A percentile compares a stretch with the other conserved stretches of the same genome.
These are phyloP conservation scores for Leptodactylus fallax DNA, from an alignment of 2,797 vertebrate species.

Conservation along the genomic window DNA sequence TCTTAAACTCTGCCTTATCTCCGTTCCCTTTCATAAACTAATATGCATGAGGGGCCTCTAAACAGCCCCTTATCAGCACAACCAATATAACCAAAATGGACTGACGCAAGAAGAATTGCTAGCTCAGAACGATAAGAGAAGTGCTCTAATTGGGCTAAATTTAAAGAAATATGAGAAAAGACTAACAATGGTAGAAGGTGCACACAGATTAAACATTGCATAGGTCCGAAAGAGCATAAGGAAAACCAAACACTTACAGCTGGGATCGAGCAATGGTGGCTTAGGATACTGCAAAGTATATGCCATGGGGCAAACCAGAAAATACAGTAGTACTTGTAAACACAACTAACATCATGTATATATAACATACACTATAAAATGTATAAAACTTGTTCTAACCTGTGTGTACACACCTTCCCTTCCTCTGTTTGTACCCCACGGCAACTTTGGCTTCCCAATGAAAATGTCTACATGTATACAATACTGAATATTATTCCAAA, in stretches of 20 bases:
- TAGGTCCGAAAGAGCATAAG: not conserved
- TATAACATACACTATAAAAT: not conserved
- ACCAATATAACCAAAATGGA: constrained; percentile 13
- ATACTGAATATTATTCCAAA: not conserved
- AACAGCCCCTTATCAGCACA: constrained; percentile 21
- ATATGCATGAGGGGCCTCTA: constrained; percentile 33
- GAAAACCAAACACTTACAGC: not conserved
- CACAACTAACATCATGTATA: not conserved
- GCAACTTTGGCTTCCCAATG: not conserved
- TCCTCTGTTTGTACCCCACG: not conserved
- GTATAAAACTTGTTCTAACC: too few species aligned
- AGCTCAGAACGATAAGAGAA: not conserved
- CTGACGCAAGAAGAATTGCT: not conserved
- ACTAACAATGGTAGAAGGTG: not conserved
- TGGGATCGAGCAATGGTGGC: not conserved
- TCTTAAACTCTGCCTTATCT: constrained; percentile 30
- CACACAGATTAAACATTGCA: not conserved
- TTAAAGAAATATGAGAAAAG: not conserved
- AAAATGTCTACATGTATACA: not conserved
- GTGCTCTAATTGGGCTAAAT: constrained; percentile 13
- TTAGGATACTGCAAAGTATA: not conserved
- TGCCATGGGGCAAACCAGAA: not conserved
- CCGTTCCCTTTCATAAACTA: constrained; percentile 23
- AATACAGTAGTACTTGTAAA: not conserved
- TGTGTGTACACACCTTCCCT: too few species aligned